Evolutionary conservation across 2,113 vertebrate genomes (phyloP).

Genomic region (Colius striatus): DNA sequence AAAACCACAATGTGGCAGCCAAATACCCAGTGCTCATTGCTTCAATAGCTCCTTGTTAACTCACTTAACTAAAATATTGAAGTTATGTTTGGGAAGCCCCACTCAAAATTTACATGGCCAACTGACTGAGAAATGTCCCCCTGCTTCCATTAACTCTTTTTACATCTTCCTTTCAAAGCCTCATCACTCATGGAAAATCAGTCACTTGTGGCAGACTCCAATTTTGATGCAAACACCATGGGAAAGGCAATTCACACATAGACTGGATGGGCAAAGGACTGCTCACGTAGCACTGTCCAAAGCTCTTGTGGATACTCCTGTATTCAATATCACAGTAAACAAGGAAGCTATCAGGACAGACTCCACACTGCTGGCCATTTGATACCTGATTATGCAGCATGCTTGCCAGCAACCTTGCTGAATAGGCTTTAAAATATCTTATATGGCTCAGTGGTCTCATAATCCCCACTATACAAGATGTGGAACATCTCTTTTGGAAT

Average conservation of each 20-base stretch:
- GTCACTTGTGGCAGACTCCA: not conserved
- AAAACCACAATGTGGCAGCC: constrained; percentile 33
- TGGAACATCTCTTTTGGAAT: constrained; percentile 56
- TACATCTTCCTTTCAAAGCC: constrained; percentile 52
- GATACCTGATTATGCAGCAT: constrained; percentile 22
- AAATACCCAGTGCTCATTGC: constrained; percentile 28
- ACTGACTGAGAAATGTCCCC: constrained; percentile 30
- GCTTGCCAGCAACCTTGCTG: constrained; percentile 36
- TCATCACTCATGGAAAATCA: constrained; percentile 23
- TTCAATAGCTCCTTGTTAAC: constrained; percentile 63
- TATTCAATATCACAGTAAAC: not conserved
- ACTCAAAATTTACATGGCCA: constrained; percentile 58
- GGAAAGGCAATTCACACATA: not conserved
- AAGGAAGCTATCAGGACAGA: not conserved
- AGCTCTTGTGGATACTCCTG: not conserved
- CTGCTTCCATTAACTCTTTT: constrained; percentile 66
- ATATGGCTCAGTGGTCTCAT: constrained; percentile 42
- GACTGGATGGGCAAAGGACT: not conserved
- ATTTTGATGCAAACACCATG: not conserved
- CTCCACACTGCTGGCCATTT: constrained; percentile 12
- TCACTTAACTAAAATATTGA: constrained; percentile 53
- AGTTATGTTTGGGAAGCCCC: constrained; percentile 59
- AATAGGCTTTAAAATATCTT: constrained; percentile 63
- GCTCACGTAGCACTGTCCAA: not conserved
- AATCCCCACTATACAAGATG: constrained; percentile 45